A percentile compares a stretch with the other conserved stretches of the same genome.
Conservation (phyloP, 2,888 invertebrate species). For the Stramonita haemastoma region DNA sequence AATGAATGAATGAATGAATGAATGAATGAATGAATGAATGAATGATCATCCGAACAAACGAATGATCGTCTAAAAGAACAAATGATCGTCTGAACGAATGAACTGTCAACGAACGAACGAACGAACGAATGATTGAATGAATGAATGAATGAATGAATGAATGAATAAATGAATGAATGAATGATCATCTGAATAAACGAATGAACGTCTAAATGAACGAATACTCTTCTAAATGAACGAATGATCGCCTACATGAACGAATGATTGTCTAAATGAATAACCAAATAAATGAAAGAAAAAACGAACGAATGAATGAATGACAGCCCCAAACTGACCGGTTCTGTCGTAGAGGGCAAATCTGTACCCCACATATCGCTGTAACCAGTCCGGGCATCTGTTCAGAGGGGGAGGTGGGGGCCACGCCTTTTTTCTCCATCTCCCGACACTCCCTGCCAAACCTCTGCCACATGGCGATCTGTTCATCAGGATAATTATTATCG, state of each 20-base stretch:
- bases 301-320: not conserved
- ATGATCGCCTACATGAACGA: no score
- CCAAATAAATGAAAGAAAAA: not conserved
- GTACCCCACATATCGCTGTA: conserved; percentile 73
- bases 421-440: conserved; percentile 52
- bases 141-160: no score
- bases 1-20: no score
- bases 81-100: no score
- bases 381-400: conserved; percentile 71
- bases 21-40: no score
- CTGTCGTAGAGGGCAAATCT: conserved; percentile 74
- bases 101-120: no score
- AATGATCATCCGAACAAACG: no score
- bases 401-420: conserved; percentile 33
- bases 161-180: no score
- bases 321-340: conserved; percentile 61
- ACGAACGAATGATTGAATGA: no score
- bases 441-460: conserved; percentile 58
- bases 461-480: conserved; percentile 70
- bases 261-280: no score
- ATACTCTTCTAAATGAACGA: not conserved
- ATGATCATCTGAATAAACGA: no score
- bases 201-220: not conserved
- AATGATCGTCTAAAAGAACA: no score
- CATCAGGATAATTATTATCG: not conserved